phyloP scores from a whole-genome alignment of 2,888 invertebrate species.

The Chymomyza fuscimana region DNA sequence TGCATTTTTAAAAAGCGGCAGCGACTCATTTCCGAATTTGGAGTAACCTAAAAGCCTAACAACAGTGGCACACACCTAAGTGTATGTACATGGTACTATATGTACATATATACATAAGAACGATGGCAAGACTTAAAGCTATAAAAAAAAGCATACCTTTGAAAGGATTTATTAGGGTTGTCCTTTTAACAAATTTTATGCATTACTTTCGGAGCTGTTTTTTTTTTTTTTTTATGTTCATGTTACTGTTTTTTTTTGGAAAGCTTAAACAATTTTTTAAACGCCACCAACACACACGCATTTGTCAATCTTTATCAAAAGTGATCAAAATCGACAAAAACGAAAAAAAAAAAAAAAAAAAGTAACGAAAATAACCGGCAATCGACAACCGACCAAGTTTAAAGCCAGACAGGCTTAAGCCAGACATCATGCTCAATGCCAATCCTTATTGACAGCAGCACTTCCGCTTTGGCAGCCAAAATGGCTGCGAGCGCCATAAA shows the following conservation, averaged over 20 bases:
- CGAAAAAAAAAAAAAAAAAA: constrained; percentile 2
- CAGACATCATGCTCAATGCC: constrained; percentile 55
- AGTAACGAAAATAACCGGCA: constrained; percentile 16
- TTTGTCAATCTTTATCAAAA: constrained; percentile 70
- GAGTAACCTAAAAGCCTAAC: constrained; percentile 24
- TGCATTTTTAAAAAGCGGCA: constrained; percentile 43
- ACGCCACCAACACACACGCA: constrained; percentile 73
- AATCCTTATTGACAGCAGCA: constrained; percentile 73
- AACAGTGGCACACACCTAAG: constrained; percentile 25
- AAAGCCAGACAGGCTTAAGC: constrained; percentile 23
- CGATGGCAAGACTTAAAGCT: background rate
- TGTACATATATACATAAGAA: background rate
- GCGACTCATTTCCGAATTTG: constrained; percentile 3
- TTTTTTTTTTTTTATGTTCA: constrained; percentile 44
- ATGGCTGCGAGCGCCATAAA: constrained; percentile 71
- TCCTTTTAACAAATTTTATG: constrained; percentile 72
- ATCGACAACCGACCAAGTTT: constrained; percentile 19
- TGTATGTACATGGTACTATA: background rate
- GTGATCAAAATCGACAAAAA: constrained; percentile 32
- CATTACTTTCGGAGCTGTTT: constrained; percentile 61
- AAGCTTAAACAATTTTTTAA: constrained; percentile 71
- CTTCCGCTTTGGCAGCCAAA: constrained; percentile 73
- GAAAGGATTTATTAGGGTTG: constrained; percentile 71
- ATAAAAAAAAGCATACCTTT: constrained; percentile 44
- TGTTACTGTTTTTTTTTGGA: constrained; percentile 58